Evolutionary conservation across 2,888 invertebrate species (phyloP), one percentile per base, ranked within the genome.

Genomic region (Megamerina dolium): DNA sequence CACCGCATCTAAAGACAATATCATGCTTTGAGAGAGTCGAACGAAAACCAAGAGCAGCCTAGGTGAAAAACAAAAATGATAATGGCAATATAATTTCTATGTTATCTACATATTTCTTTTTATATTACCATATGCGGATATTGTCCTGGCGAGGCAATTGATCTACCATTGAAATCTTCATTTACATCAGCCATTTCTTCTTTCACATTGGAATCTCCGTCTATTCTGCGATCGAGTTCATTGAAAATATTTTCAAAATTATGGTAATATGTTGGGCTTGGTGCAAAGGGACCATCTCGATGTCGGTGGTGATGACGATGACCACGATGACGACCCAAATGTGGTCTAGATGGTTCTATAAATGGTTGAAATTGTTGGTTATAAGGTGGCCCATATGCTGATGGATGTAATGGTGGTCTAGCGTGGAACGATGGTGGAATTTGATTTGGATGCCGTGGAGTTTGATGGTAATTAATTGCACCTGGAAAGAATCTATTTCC

Each of bases 1-100:
- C 66, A 19, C 63, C 66, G 43, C 65, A 66, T 49, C 63, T 62
- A 49, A 60, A 66, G 30, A 60, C 61, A 12, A 61, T 56, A 30
- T 46, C 43, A 19, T 48, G 48, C 3, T 53, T 46, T n/a, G n/a
- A n/a, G n/a, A n/a, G n/a, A 21, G 47, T 43, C n/a, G 49, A 49
- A 10, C 54, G 53, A 41, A 58, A 63, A 18, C 66, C 64, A 31
- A 65, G 51, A 3, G 65, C 65, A 10, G 64, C 64, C 61, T 64
- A 37, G 9, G 13, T 36, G 27, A 34, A 14, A 14, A 27, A 21
- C 14, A 44, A 42, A 26, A 26, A 33, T 16, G 16, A 16, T 33
- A 27, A 33, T 42, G n/a, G 12, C 10, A 19, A 33, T 18, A 18
- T 34, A 27, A n/a, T 27, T 27, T 27, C 27, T n/a, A n/a, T n/a